Percentiles rank a stretch among this genome's conserved stretches.
Evolutionary conservation across 2,113 vertebrate genomes (phyloP).

Genomic region (Phocoena phocoena): DNA sequence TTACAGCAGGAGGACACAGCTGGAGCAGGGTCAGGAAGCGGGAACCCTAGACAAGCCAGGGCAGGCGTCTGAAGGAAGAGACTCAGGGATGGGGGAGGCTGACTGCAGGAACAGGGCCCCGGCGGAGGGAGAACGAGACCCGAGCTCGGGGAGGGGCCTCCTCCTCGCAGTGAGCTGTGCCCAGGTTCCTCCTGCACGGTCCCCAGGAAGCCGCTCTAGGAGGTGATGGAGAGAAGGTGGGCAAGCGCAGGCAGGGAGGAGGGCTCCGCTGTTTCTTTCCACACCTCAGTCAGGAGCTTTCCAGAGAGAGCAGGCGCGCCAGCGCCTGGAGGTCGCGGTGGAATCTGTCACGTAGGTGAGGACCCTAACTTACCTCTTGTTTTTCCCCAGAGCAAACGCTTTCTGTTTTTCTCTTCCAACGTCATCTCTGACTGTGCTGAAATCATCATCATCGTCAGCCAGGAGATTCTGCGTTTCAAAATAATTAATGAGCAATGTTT

Average conservation of each 20-base stretch:
- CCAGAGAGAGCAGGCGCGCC: not conserved
- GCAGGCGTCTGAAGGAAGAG: not conserved
- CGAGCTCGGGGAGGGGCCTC: no score
- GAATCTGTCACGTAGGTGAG: rapidly evolving
- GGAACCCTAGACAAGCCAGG: no score
- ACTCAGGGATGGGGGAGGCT: rapidly evolving
- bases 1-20: no score
- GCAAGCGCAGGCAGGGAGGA: no score
- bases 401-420: not conserved
- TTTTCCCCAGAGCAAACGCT: not conserved
- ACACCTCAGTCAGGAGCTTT: no score
- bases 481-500: not conserved
- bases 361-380: constrained; percentile 14
- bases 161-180: no score
- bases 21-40: no score
- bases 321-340: rapidly evolving
- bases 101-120: not conserved
- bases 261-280: no score
- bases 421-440: constrained; percentile 56
- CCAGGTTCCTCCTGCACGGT: no score
- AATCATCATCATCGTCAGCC: constrained; percentile 39
- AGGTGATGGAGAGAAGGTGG: no score
- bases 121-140: not conserved
- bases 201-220: no score
- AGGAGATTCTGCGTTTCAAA: constrained; percentile 58